Base-by-base conservation (phyloP, 2,797 vertebrate genomes). In the Pseudopleuronectes americanus region DNA sequence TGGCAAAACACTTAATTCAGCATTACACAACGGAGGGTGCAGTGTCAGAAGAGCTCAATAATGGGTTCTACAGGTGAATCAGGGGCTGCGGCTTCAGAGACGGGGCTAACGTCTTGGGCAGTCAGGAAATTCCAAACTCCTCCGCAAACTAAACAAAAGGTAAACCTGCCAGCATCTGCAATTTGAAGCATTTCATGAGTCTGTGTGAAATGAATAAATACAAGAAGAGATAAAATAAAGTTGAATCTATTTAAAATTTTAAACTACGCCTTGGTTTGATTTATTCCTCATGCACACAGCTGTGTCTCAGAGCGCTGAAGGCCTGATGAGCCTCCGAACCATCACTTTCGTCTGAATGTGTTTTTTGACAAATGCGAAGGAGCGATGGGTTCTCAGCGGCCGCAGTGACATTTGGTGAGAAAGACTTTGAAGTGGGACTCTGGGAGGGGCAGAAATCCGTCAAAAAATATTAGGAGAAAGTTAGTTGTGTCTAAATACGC, bases 71-170 rank as follows among this genome's bases (percentile, higher is more conserved):
- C 43, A 45, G 43, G 43, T 48, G 47, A 48, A 58, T 59, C 69
- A n/a, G 63, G 21, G 68, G 24, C 33, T 59, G 59, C 38, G 63
- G 63, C 63, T 63, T 77, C 49, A 70, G 64, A 67, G 23, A 71
- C 38, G 22, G 47, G 17, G 16, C 43, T 61, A 80, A 77, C 81
- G 87, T 72, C 62, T 80, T 73, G 48, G 84, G 56, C 77, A 84
- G 77, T 61, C 45, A 54, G 55, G 65, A 81, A 74, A 81, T 23
- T 71, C 60, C 63, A 77, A 76, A 79, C 77, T 77, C 48, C 71
- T 47, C 51, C 43, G 51, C 58, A 68, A 74, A 81, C 17, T 56
- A 56, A 54, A 57, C 57, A 19, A 57, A 65, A 76, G 17, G 13
- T 64, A 62, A 79, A 75, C 33, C 55, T 63, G 69, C 62, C 16